These are phyloP conservation scores for Nezara viridula DNA, from an alignment of 2,888 invertebrate species.

Conservation along the genomic window DNA sequence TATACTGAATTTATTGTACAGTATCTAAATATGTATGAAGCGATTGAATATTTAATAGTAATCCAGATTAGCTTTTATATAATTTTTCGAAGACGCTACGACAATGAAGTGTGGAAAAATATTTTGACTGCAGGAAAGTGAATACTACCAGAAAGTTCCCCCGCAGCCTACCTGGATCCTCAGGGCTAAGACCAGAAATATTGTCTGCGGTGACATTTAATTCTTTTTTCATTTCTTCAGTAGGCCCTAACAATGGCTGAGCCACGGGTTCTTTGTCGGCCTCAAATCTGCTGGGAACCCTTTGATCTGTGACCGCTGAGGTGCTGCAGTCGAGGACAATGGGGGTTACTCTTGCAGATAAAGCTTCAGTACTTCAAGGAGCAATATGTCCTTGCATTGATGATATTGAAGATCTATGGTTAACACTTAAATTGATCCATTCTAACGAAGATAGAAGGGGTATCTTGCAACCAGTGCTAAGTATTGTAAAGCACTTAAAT, in stretches of 20 bases:
- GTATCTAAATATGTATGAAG: too few species aligned
- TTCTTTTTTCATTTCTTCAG: conserved; percentile 31
- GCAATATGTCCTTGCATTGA: neutral
- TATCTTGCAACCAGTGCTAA: neutral
- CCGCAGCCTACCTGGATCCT: neutral
- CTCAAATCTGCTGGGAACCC: conserved; percentile 9
- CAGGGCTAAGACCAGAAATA: neutral
- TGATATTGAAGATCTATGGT: neutral
- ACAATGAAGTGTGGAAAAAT: neutral
- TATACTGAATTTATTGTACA: too few species aligned
- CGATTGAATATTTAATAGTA: too few species aligned
- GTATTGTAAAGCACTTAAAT: too few species aligned
- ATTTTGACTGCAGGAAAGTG: neutral
- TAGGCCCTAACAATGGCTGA: neutral
- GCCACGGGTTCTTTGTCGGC: neutral
- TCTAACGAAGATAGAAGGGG: neutral
- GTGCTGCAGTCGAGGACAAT: neutral
- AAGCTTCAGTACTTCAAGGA: neutral
- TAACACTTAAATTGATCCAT: neutral
- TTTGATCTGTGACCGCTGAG: conserved; percentile 33
- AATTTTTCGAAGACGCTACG: too few species aligned
- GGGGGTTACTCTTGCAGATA: neutral
- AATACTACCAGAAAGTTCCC: neutral
- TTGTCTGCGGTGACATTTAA: conserved; percentile 24
- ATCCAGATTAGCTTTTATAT: too few species aligned